Conservation (phyloP, 2,888 invertebrate species). For the Drosophila lacicola region DNA sequence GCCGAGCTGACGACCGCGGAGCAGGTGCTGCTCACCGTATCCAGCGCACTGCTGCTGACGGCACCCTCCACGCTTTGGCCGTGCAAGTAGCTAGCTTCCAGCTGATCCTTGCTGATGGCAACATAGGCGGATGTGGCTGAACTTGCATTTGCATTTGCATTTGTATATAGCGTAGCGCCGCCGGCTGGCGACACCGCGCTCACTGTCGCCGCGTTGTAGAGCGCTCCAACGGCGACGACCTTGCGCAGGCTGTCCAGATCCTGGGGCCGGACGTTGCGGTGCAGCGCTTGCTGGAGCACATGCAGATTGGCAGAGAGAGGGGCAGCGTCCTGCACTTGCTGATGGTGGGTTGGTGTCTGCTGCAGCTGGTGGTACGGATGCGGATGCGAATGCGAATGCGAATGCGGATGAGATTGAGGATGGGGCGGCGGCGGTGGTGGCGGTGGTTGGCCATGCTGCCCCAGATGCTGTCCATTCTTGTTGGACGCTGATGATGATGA, state of each 20-base stretch:
- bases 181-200: slow-evolving; percentile 35
- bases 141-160: not conserved
- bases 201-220: slow-evolving; percentile 57
- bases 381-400: slow-evolving; percentile 2
- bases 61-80: slow-evolving; percentile 62
- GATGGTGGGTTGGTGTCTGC: slow-evolving; percentile 22
- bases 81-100: slow-evolving; percentile 64
- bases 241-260: slow-evolving; percentile 83
- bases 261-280: slow-evolving; percentile 74
- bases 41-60: slow-evolving; percentile 82
- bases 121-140: slow-evolving; percentile 33
- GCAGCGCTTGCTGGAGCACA: slow-evolving; percentile 76
- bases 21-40: slow-evolving; percentile 75
- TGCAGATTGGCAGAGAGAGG: slow-evolving; percentile 76
- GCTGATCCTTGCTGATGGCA: slow-evolving; percentile 63
- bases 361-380: slow-evolving; percentile 42
- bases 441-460: slow-evolving; percentile 46
- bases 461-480: slow-evolving; percentile 53
- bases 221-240: slow-evolving; percentile 77
- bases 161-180: slow-evolving; percentile 33
- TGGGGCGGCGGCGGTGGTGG: slow-evolving; percentile 30
- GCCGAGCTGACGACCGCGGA: slow-evolving; percentile 58
- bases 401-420: slow-evolving; percentile 31
- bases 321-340: slow-evolving; percentile 4
- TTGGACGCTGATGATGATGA: slow-evolving; percentile 5